Conservation (phyloP, 2,113 vertebrate species). For the Emydura subglobosa region DNA sequence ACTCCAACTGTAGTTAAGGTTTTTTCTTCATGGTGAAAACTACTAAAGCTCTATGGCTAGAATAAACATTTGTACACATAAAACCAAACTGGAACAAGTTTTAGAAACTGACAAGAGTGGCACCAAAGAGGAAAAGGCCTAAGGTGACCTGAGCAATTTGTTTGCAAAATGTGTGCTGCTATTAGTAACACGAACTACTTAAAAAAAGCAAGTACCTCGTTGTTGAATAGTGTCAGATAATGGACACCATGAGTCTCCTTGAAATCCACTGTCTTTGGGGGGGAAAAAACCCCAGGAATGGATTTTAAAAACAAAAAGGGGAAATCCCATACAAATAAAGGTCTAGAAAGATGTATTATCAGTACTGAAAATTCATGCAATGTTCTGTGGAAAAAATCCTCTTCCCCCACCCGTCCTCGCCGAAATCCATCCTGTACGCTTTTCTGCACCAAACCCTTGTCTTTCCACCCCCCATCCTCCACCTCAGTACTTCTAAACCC, state of each 20-base stretch:
- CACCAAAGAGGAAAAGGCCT: background rate
- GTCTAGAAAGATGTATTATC: background rate
- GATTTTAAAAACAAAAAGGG: background rate
- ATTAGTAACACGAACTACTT: fast-evolving
- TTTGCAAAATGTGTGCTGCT: background rate
- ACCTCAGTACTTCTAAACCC: background rate
- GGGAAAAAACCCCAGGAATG: background rate
- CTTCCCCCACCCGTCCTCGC: no score
- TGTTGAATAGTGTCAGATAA: background rate
- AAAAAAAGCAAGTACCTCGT: background rate
- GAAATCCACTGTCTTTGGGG: background rate
- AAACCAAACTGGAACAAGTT: background rate
- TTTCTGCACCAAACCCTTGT: background rate
- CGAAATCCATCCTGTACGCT: background rate
- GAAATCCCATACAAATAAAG: background rate
- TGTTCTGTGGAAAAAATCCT: background rate
- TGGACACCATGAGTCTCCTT: background rate
- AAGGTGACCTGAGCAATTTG: background rate
- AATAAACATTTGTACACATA: background rate
- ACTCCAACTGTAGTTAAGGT: background rate
- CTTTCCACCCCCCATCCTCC: background rate
- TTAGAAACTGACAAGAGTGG: background rate
- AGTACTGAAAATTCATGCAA: background rate
- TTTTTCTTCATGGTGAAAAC: background rate
- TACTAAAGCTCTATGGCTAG: background rate